Evolutionary conservation across 2,888 invertebrate genomes (phyloP).

Genomic region (Lucinisca nassula): DNA sequence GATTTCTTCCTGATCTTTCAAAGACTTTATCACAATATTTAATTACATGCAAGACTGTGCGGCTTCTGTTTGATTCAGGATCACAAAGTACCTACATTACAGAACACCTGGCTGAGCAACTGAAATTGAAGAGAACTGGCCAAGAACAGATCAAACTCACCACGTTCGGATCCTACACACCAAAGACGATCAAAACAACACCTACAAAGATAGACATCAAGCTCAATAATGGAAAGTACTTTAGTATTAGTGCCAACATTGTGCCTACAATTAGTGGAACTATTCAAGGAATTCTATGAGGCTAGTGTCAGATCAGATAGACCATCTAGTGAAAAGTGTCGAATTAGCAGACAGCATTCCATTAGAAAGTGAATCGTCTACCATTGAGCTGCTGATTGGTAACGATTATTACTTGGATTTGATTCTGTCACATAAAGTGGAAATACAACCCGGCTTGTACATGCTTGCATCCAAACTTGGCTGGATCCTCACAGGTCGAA

Average conservation of each 20-base stretch:
- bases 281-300: constrained; percentile 31
- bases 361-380: constrained; percentile 18
- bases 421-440: constrained; percentile 22
- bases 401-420: constrained; percentile 42
- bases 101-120: constrained; percentile 13
- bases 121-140: not conserved
- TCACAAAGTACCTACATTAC: constrained; percentile 37
- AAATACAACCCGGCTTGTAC: constrained; percentile 37
- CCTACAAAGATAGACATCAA: constrained; percentile 19
- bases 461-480: constrained; percentile 34
- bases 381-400: constrained; percentile 13
- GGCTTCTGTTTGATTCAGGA: constrained; percentile 38
- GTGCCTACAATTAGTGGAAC: constrained; percentile 38
- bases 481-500: constrained; percentile 46
- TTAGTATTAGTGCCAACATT: constrained; percentile 32
- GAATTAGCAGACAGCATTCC: constrained; percentile 28
- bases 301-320: not conserved
- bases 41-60: no score
- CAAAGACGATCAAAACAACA: constrained; percentile 23
- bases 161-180: constrained; percentile 19
- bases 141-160: constrained; percentile 24
- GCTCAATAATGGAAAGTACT: constrained; percentile 14
- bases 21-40: no score
- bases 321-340: constrained; percentile 10
- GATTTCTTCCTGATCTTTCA: no score